Percentiles rank a stretch among this genome's conserved stretches.
These are phyloP conservation scores for Drosophila arawakana DNA, from an alignment of 1,140 invertebrate genomes.

Conservation along the genomic window DNA sequence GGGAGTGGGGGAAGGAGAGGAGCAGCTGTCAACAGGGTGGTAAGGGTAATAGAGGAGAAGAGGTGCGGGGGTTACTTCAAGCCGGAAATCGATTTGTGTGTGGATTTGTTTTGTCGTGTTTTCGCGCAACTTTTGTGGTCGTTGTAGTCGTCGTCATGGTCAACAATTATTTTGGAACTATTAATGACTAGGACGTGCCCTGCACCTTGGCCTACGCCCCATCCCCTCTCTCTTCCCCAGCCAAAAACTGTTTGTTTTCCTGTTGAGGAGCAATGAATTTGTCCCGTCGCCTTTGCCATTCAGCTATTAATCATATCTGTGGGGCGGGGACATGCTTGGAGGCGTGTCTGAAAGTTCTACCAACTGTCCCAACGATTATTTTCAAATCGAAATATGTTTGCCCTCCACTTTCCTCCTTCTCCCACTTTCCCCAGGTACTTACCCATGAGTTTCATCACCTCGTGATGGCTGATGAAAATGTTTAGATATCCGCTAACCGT, in stretches of 20 bases:
- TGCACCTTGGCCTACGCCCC: slow-evolving; percentile 8
- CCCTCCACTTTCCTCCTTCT: too few relatives aligned
- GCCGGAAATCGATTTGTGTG: slow-evolving; percentile 79
- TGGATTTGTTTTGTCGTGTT: slow-evolving; percentile 76
- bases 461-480: slow-evolving; percentile 90
- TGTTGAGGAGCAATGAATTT: slow-evolving; percentile 70
- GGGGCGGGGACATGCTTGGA: slow-evolving; percentile 19
- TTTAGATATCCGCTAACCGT: slow-evolving; percentile 87
- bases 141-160: slow-evolving; percentile 54
- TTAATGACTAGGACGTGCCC: slow-evolving; percentile 70
- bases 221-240: background rate
- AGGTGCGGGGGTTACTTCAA: slow-evolving; percentile 37
- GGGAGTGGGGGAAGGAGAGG: background rate
- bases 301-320: slow-evolving; percentile 71
- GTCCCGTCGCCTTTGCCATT: slow-evolving; percentile 64
- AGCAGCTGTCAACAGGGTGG: slow-evolving; percentile 71
- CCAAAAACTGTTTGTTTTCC: slow-evolving; percentile 62
- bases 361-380: slow-evolving; percentile 41
- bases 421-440: slow-evolving; percentile 70
- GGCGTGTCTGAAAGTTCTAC: slow-evolving; percentile 26
- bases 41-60: background rate
- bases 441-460: slow-evolving; percentile 91
- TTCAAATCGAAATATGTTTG: slow-evolving; percentile 26
- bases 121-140: slow-evolving; percentile 57
- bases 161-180: slow-evolving; percentile 79